Base-by-base conservation (phyloP, 1,140 invertebrate species). In the Lasaia peninsularis region DNA sequence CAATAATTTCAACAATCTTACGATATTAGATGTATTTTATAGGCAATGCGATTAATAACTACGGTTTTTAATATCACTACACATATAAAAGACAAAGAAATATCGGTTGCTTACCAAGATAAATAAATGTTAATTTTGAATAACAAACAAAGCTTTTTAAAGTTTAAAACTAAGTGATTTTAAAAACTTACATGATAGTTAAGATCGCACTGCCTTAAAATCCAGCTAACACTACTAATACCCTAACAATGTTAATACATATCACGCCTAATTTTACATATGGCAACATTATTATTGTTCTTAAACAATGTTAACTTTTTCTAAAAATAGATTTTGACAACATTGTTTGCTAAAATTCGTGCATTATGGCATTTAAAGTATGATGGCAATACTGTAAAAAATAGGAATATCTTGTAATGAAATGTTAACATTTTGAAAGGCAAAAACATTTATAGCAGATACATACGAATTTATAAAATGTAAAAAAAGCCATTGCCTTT, bases 1-100 rank as follows among this genome's bases (percentile, higher is more conserved):
- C 50, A 71, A 74, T 65, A 72, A 58, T 69, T 63, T 73, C 57
- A 74, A 78, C 69, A 72, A 76, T 65, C 53, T 64, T 48, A 66
- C 32, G 24, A 37, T 8, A n/a, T 48, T 33, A 28, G 31, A 14
- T 12, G 37, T 35, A 53, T 33, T 56, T 61, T 54, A 59, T 50
- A 44, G 40, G 16, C 37, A 44, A 44, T 20, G 18, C 37, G 14
- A 44, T 16, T 16, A 40, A 18, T 40, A 1, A 40, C 16, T 40
- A 40, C 9, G 14, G 37, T 40, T 16, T 40, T 40, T 18, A n/a
- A n/a, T n/a, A n/a, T n/a, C n/a, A n/a, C n/a, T n/a, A n/a, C n/a
- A n/a, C n/a, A n/a, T n/a, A n/a, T n/a, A n/a, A n/a, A n/a, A n/a
- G n/a, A n/a, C n/a, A n/a, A n/a, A n/a, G n/a, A n/a, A n/a, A n/a